Conservation (phyloP, 2,113 vertebrate genomes). For the Fulica atra region DNA sequence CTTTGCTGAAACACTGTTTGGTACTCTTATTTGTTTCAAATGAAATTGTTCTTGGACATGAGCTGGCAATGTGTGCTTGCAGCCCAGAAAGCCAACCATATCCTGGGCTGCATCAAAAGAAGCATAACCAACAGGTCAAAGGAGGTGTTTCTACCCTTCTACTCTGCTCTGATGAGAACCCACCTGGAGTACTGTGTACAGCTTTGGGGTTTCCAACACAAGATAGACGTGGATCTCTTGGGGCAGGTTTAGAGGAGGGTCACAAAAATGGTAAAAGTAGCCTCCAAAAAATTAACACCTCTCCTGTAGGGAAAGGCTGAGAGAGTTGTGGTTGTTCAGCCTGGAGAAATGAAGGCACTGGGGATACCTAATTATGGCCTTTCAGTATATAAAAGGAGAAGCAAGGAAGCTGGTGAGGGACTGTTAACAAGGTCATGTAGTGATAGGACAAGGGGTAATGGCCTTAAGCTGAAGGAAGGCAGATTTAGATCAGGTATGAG, state of each 20-base stretch:
- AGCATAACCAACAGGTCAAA: fast-evolving
- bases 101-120: background rate
- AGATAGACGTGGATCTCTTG: background rate
- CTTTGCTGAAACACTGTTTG: background rate
- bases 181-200: background rate
- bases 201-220: fast-evolving
- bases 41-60: background rate
- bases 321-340: background rate
- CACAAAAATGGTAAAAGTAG: background rate
- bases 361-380: background rate
- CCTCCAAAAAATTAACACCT: background rate
- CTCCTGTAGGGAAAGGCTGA: background rate
- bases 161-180: fast-evolving
- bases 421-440: background rate
- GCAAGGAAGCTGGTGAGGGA: background rate
- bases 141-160: background rate
- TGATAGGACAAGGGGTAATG: background rate
- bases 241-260: background rate
- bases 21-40: background rate
- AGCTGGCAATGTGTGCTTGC: fast-evolving
- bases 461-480: background rate
- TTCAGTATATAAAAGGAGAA: background rate
- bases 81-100: background rate
- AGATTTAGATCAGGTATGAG: background rate
- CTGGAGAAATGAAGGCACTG: background rate